Percentiles rank a stretch among this genome's conserved stretches.
Conservation (phyloP, 35 echinoderm and acorn worm genomes). For the Holothuria glaberrima region DNA sequence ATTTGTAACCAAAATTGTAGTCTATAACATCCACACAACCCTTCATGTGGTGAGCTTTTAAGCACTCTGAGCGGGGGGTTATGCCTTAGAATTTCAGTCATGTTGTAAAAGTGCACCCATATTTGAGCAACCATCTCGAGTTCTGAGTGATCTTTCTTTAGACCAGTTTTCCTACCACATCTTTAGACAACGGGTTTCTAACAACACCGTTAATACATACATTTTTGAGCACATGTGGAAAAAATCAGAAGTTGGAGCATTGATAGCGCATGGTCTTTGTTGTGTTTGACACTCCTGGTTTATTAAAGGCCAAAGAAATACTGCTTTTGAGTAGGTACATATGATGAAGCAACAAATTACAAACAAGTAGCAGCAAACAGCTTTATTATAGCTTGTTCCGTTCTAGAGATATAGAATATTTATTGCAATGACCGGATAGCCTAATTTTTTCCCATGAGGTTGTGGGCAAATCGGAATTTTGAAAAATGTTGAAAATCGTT, state of each 20-base stretch:
- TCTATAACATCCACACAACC: too few relatives aligned
- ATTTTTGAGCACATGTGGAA: conserved; percentile 64
- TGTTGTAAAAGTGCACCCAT: conserved; percentile 49
- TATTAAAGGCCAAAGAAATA: too few relatives aligned
- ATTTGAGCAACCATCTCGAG: conserved; percentile 33
- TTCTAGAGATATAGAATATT: too few relatives aligned
- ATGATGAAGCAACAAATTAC: too few relatives aligned
- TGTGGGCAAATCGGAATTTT: too few relatives aligned
- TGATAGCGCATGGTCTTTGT: conserved; percentile 70
- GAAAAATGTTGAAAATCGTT: too few relatives aligned
- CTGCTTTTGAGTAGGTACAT: too few relatives aligned
- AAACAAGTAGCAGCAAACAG: too few relatives aligned
- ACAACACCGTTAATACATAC: conserved; percentile 22
- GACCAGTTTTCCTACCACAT: not conserved
- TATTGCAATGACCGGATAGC: too few relatives aligned
- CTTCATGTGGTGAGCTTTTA: too few relatives aligned
- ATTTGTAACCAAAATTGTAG: not conserved
- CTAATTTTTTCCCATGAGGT: too few relatives aligned
- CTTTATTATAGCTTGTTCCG: too few relatives aligned
- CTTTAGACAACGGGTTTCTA: not conserved
- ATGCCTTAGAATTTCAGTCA: conserved; percentile 37
- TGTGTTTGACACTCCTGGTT: conserved; percentile 33
- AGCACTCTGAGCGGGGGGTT: conserved; percentile 8
- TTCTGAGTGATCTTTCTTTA: not conserved
- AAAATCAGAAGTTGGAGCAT: not conserved